Evolutionary conservation across 2,888 invertebrate species (phyloP).

Genomic region (Andrena chrysosceles): DNA sequence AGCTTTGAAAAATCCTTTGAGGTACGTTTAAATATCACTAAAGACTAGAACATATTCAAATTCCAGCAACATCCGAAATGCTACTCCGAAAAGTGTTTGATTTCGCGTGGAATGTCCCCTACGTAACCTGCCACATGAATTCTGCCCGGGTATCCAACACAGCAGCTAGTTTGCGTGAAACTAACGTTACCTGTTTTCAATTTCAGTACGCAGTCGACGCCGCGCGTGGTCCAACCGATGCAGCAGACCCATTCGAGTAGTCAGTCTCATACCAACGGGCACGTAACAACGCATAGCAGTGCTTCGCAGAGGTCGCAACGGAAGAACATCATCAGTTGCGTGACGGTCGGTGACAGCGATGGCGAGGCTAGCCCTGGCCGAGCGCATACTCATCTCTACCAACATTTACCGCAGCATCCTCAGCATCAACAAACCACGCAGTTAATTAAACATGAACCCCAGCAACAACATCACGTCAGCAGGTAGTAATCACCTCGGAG

Average conservation of each 20-base stretch:
- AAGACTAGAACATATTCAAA: no score
- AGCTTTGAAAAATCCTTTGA: no score
- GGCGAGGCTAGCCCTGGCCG: conserved; percentile 88
- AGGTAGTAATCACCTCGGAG: conserved; percentile 48
- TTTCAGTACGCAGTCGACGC: conserved; percentile 81
- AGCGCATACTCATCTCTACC: conserved; percentile 82
- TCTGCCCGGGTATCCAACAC: neutral
- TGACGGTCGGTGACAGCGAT: conserved; percentile 92
- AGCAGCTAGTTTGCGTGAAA: neutral
- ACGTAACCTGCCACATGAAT: conserved; percentile 5
- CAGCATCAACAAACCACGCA: conserved; percentile 82
- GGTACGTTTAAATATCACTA: no score
- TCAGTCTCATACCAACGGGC: conserved; percentile 73
- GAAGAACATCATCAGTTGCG: conserved; percentile 92
- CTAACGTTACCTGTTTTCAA: conserved; percentile 11
- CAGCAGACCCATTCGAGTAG: conserved; percentile 77
- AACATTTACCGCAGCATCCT: conserved; percentile 79
- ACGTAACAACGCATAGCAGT: conserved; percentile 63
- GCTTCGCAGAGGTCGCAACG: conserved; percentile 84
- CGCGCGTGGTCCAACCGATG: conserved; percentile 79
- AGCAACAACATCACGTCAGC: conserved; percentile 84
- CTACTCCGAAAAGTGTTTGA: no score
- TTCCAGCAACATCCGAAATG: no score
- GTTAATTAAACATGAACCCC: conserved; percentile 87
- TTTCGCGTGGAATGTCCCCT: no score